Evolutionary conservation across 1,140 invertebrate genomes (phyloP), one percentile per base, ranked within the genome.

Genomic region (Oncopeltus fasciatus): DNA sequence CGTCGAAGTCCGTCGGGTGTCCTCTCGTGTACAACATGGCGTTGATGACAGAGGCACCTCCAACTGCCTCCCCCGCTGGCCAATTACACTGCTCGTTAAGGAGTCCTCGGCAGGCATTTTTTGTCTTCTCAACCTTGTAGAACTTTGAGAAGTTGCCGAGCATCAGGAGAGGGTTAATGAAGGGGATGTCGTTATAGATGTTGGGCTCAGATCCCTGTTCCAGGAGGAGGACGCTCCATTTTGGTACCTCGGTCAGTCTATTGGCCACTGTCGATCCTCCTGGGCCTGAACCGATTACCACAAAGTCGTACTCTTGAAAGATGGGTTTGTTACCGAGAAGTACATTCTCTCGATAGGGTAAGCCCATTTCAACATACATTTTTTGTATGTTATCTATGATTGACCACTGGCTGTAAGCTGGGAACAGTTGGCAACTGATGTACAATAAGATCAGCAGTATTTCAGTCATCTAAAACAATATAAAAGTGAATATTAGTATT

Each of bases 21-120:
- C 90, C 91, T 33, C 91, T 77, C 1, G 88, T 84, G 71, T 93
- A 91, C 16, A 90, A 92, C n/a, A 92, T 90, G 57, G 83, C 88
- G 70, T 93, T 92, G 16, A 93, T 80, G 2, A 86, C 81, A 26
- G 83, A 86, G 1, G 81, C 80, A 1, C 89, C 89, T 1, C 89
- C 89, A 1, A 87, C 68, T 0, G 75, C 80, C 67, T 76, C 81
- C 1, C 82, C 83, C 31, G 79, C 70, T 0, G 81, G 79, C 74
- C 79, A 77, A 20, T 73, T 75, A 67, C 82, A 83, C 29, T 72
- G 69, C 21, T 70, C 65, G 53, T 76, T 70, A 0, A 73, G 74
- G 67, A 80, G 73, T 0, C 65, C 65, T 1, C 38, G 44, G 27
- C 83, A 84, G 26, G 78, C 80, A 57, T 76, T 28, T 2, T 49